Conservation (phyloP, 2,797 vertebrate species). For the Sarcophilus harrisii region DNA sequence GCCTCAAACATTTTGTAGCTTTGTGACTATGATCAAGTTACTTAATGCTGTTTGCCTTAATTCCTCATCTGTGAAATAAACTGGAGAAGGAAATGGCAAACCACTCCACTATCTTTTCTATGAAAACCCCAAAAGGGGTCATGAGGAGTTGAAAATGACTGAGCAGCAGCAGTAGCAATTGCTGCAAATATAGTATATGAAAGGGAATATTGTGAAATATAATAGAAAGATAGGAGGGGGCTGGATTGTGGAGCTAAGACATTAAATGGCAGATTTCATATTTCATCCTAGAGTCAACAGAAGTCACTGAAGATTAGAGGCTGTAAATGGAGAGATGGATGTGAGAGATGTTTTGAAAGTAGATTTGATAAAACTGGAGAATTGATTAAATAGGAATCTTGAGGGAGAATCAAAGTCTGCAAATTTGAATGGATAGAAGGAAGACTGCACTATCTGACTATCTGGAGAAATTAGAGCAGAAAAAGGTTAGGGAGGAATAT, state of each 20-base stretch:
- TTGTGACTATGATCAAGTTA: background rate
- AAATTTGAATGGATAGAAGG: background rate
- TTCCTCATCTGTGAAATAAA: background rate
- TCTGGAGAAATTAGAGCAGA: constrained; percentile 10
- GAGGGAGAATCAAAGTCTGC: constrained; percentile 26
- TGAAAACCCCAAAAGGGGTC: background rate
- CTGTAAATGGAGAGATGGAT: background rate
- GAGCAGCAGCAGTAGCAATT: background rate
- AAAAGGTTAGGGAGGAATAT: background rate
- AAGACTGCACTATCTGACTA: background rate
- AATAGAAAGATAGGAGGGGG: background rate
- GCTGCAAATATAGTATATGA: background rate
- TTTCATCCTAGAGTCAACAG: background rate
- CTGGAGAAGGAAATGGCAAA: background rate
- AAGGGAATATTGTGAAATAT: constrained; percentile 5
- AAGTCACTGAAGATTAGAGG: background rate
- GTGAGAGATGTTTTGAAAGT: background rate
- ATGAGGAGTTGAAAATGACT: background rate
- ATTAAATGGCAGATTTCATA: background rate
- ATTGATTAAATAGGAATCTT: constrained; percentile 19
- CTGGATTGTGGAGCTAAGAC: background rate
- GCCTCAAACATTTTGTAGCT: background rate
- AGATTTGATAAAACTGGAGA: background rate
- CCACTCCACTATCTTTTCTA: background rate
- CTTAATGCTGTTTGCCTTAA: background rate